Evolutionary conservation across 2,797 vertebrate species (phyloP).

Genomic region (Coregonus ussuriensis): DNA sequence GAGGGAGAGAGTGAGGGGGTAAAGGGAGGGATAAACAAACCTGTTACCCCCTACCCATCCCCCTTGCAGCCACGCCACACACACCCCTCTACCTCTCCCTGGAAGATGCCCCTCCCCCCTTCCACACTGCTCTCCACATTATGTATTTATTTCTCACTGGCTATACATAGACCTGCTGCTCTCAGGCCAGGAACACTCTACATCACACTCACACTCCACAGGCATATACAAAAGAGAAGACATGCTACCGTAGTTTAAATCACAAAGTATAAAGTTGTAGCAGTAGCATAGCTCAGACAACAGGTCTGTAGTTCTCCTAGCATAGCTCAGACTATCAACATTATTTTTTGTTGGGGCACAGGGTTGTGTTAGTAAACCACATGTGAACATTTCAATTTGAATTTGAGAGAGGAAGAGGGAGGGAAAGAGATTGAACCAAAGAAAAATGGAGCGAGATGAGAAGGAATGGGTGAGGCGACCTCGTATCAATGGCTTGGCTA

Average conservation of each 20-base stretch:
- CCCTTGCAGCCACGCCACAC: background rate
- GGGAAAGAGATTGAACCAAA: too few species aligned
- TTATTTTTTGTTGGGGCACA: too few species aligned
- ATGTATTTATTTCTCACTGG: constrained; percentile 65
- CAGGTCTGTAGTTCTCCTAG: too few species aligned
- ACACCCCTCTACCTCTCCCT: too few species aligned
- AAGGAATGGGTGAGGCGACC: too few species aligned
- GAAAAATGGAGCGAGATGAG: too few species aligned
- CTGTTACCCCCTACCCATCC: constrained; percentile 40
- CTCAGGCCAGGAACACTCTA: constrained; percentile 54
- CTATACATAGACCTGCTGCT: constrained; percentile 71
- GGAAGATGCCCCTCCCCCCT: too few species aligned
- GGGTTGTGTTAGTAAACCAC: too few species aligned
- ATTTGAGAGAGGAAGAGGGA: too few species aligned
- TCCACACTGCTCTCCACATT: constrained; percentile 57
- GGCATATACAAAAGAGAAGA: background rate
- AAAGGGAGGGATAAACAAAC: constrained; percentile 64
- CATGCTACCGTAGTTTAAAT: constrained; percentile 42
- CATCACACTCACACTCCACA: constrained; percentile 19
- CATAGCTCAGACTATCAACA: too few species aligned
- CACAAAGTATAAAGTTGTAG: background rate
- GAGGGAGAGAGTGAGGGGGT: constrained; percentile 22
- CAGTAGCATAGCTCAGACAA: background rate
- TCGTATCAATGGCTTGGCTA: too few species aligned
- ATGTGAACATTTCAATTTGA: too few species aligned